A percentile compares a stretch with the other conserved stretches of the same genome.
These are phyloP conservation scores for Lapara coniferarum DNA, from an alignment of 2,888 invertebrate genomes.

Conservation along the genomic window DNA sequence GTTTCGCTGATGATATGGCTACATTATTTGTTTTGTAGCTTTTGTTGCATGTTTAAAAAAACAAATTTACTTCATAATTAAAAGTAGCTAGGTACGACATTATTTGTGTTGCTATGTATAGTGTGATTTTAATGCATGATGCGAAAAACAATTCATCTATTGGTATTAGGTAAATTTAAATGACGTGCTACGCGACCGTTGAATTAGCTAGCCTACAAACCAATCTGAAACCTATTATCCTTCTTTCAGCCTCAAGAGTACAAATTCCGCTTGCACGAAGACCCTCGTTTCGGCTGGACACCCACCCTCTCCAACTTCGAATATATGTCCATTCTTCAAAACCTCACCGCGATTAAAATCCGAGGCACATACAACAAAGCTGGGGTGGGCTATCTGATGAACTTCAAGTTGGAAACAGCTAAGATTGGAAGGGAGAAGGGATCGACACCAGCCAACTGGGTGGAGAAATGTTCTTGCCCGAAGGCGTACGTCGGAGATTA, in stretches of 20 bases:
- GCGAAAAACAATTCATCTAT: too few species aligned
- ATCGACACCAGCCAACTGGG: slow-evolving; percentile 92
- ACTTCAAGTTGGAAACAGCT: slow-evolving; percentile 95
- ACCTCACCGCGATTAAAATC: slow-evolving; percentile 96
- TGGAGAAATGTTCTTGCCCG: slow-evolving; percentile 97
- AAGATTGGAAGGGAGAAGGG: slow-evolving; percentile 88
- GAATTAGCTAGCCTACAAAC: background rate
- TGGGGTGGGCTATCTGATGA: slow-evolving; percentile 94
- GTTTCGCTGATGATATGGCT: too few species aligned
- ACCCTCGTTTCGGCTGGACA: slow-evolving; percentile 96
- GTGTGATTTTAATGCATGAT: too few species aligned
- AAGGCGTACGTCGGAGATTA: slow-evolving; percentile 95
- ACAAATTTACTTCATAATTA: too few species aligned
- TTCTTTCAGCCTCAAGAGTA: slow-evolving; percentile 87
- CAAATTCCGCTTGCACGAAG: slow-evolving; percentile 95
- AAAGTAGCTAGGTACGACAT: too few species aligned
- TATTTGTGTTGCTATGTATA: too few species aligned
- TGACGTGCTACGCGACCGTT: background rate
- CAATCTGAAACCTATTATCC: background rate
- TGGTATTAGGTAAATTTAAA: too few species aligned
- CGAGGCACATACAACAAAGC: slow-evolving; percentile 94
- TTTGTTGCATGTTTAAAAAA: too few species aligned
- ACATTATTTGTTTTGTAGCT: too few species aligned
- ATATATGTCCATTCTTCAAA: slow-evolving; percentile 96
- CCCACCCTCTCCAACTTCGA: slow-evolving; percentile 93